Evolutionary conservation across 2,888 invertebrate genomes (phyloP).

Genomic region (Oscheius sp.): DNA sequence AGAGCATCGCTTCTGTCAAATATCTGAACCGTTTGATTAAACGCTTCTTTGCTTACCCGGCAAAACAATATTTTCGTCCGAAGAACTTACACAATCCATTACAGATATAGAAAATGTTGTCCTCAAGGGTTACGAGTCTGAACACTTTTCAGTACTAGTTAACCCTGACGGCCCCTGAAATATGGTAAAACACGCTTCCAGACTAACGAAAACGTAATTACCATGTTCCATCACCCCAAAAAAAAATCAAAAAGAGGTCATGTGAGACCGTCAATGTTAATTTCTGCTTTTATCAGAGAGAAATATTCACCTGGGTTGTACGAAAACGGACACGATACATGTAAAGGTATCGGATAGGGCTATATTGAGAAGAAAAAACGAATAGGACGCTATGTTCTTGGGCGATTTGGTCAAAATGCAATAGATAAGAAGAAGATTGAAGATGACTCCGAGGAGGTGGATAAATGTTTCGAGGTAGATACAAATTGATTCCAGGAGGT

Average conservation of each 20-base stretch:
- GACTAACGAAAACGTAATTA: too few relatives aligned
- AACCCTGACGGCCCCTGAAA: too few relatives aligned
- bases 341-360: constrained; percentile 1
- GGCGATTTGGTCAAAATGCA: neutral
- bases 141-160: neutral
- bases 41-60: neutral
- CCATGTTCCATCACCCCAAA: too few relatives aligned
- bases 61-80: neutral
- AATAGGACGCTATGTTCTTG: neutral
- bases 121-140: neutral
- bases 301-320: neutral
- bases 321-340: neutral
- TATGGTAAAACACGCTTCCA: too few relatives aligned
- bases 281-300: neutral
- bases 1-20: too few relatives aligned
- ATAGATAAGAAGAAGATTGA: neutral
- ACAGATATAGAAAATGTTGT: neutral
- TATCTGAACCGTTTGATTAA: too few relatives aligned
- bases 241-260: too few relatives aligned
- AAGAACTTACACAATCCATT: neutral
- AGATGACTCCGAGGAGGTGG: neutral
- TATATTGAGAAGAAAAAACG: neutral
- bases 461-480: neutral
- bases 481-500: too few relatives aligned
- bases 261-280: too few relatives aligned